Percentiles rank a stretch among this genome's conserved stretches.
phyloP scores from a whole-genome alignment of 2,888 invertebrate species.

The Blastobasis lacticolella region DNA sequence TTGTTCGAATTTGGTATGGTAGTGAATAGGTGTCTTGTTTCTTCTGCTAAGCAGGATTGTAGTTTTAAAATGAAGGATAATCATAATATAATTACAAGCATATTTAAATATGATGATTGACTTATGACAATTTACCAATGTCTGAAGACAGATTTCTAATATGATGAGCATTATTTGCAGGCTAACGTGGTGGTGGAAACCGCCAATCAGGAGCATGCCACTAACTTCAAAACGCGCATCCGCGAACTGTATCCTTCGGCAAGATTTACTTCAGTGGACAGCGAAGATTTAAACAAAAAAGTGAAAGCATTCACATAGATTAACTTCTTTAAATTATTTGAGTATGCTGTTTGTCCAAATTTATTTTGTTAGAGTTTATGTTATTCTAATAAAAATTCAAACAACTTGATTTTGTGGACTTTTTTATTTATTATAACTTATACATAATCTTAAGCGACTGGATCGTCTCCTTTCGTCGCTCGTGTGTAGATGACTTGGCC shows the following conservation, averaged over 20 bases:
- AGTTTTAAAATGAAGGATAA: no score
- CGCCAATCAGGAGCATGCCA: conserved; percentile 50
- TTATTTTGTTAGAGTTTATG: no score
- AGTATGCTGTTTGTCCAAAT: no score
- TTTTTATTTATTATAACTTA: conserved; percentile 61
- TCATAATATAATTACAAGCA: no score
- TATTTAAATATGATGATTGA: no score
- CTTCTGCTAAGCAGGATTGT: no score
- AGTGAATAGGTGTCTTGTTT: no score
- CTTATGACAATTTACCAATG: background rate
- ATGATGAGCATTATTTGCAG: conserved; percentile 26
- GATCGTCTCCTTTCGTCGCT: conserved; percentile 95
- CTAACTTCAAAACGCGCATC: conserved; percentile 43
- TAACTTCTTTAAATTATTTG: no score
- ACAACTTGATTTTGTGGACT: conserved; percentile 20
- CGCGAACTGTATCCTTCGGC: conserved; percentile 47
- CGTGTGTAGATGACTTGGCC: conserved; percentile 98
- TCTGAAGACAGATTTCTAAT: background rate
- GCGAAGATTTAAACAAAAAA: conserved; percentile 5
- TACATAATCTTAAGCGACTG: conserved; percentile 77
- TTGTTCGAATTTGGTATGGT: no score
- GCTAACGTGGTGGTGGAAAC: conserved; percentile 63
- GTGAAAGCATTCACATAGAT: no score
- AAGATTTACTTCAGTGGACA: conserved; percentile 49
- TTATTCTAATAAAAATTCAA: conserved; percentile 12